Conservation (phyloP, 2,888 invertebrate species). For the Hydrotaea diabolus region DNA sequence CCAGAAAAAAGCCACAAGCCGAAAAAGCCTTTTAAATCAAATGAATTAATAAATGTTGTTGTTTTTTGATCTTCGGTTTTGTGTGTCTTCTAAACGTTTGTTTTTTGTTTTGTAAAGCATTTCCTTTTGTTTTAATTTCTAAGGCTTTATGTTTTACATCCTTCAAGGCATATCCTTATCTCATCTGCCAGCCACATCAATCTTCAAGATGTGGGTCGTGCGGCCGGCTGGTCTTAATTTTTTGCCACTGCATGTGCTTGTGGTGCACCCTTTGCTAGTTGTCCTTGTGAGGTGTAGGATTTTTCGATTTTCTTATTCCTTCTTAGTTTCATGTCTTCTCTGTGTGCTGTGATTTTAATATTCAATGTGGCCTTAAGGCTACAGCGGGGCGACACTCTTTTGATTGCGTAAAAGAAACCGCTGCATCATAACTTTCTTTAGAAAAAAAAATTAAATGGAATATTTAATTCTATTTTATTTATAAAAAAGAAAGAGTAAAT, state of each 20-base stretch:
- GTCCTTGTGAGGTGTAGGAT: background rate
- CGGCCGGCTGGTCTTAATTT: background rate
- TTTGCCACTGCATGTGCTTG: background rate
- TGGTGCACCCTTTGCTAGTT: background rate
- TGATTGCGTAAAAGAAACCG: background rate
- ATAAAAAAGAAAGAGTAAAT: background rate
- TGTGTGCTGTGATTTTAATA: background rate
- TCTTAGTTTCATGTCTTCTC: background rate
- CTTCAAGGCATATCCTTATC: conserved; percentile 4
- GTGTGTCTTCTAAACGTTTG: background rate
- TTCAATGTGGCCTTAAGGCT: background rate
- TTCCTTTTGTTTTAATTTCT: background rate
- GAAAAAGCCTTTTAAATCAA: no score
- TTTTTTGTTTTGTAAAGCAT: no score
- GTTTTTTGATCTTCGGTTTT: no score
- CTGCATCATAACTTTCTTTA: background rate
- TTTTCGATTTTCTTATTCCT: background rate
- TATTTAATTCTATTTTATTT: background rate
- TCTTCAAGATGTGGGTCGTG: background rate
- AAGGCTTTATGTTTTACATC: background rate
- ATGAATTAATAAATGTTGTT: no score
- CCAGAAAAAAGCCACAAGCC: no score
- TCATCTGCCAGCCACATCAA: background rate
- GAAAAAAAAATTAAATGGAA: no score
- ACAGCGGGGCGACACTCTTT: background rate